A percentile compares a stretch with the other conserved stretches of the same genome.
phyloP scores from a whole-genome alignment of 2,113 vertebrate species.

The Ophiodon elongatus region DNA sequence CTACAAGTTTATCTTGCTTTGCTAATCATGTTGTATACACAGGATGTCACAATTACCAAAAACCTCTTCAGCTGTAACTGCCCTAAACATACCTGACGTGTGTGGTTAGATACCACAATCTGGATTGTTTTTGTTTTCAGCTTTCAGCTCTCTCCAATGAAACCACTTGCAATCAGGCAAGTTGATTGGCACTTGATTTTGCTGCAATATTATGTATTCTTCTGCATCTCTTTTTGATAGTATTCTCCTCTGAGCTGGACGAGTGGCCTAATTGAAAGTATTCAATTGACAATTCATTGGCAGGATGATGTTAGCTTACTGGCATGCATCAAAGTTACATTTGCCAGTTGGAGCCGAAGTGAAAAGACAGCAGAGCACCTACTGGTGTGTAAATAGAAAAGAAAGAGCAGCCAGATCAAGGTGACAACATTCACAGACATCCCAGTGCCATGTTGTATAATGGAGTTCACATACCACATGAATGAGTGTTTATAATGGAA shows the following conservation, averaged over 20 bases:
- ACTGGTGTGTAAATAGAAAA: conserved; percentile 50
- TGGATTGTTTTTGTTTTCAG: conserved; percentile 12
- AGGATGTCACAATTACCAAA: not conserved
- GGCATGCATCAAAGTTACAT: conserved; percentile 44
- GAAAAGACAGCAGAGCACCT: conserved; percentile 41
- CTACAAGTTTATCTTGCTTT: too few relatives aligned
- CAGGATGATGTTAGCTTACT: conserved; percentile 49
- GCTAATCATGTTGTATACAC: too few relatives aligned
- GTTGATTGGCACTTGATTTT: conserved; percentile 19
- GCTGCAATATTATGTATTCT: conserved; percentile 20
- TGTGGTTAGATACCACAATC: not conserved
- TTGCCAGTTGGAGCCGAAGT: conserved; percentile 61
- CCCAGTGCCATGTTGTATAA: conserved; percentile 30
- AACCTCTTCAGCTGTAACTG: not conserved
- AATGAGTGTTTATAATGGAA: conserved; percentile 26
- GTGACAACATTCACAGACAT: conserved; percentile 49
- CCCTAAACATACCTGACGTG: not conserved
- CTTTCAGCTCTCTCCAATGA: conserved; percentile 11
- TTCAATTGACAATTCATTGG: conserved; percentile 63
- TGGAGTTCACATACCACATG: conserved; percentile 22
- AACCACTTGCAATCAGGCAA: not conserved
- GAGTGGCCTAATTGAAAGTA: conserved; percentile 63
- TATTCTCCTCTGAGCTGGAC: conserved; percentile 55
- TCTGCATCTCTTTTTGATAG: conserved; percentile 25
- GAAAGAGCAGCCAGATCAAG: conserved; percentile 10